phyloP scores from a whole-genome alignment of 2,888 invertebrate species.

The Byasa hedistus region DNA sequence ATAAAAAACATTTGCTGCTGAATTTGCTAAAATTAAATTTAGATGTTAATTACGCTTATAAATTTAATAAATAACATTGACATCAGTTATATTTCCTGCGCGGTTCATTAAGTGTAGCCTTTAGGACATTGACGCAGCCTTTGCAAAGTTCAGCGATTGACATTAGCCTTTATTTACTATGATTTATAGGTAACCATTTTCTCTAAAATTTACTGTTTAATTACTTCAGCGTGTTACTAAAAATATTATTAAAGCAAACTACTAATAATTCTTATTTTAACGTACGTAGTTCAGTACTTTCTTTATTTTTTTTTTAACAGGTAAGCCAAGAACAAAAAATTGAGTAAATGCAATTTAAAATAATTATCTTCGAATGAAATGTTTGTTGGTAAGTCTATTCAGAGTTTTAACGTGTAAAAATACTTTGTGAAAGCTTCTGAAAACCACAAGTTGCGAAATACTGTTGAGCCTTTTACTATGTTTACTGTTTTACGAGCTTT shows the following conservation, averaged over 20 bases:
- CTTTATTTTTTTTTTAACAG: too few species aligned
- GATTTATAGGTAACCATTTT: background rate
- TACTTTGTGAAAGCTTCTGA: background rate
- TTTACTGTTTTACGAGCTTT: constrained; percentile 1
- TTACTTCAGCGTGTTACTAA: background rate
- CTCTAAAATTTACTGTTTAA: background rate
- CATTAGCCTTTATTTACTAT: constrained; percentile 44
- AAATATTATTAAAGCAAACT: background rate
- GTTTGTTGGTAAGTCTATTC: background rate
- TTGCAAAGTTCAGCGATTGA: constrained; percentile 72
- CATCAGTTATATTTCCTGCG: background rate
- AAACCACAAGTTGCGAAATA: constrained; percentile 2
- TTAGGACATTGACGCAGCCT: constrained; percentile 39
- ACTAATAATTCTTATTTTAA: too few species aligned
- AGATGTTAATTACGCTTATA: background rate
- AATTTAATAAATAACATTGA: background rate
- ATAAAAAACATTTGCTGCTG: too few species aligned
- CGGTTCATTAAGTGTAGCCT: constrained; percentile 26
- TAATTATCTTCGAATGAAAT: background rate
- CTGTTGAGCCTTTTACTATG: background rate
- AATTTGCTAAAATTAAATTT: background rate
- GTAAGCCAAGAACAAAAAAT: background rate
- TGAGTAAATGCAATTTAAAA: background rate
- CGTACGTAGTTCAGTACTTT: too few species aligned
- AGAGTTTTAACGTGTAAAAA: background rate